Evolutionary conservation across 2,113 vertebrate species (phyloP).

Genomic region (Tachuris rubrigastra): DNA sequence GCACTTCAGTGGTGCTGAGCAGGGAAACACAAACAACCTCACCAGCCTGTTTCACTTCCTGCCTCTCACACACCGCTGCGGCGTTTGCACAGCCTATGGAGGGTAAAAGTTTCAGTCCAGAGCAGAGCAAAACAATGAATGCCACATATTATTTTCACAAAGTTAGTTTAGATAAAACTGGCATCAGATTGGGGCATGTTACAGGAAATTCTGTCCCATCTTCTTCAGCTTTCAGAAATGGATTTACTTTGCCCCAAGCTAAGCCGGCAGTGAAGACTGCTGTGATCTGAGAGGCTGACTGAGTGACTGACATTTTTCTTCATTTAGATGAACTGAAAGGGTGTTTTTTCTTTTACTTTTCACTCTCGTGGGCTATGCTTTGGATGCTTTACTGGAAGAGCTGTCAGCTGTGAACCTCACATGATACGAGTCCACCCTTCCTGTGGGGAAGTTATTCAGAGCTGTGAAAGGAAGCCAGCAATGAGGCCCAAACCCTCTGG

Average conservation of each 20-base stretch:
- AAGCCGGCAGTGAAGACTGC: background rate
- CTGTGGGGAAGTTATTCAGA: slow-evolving; percentile 70
- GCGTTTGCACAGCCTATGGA: fast-evolving
- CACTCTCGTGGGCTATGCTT: background rate
- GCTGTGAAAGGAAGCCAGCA: slow-evolving; percentile 62
- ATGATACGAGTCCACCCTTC: slow-evolving; percentile 53
- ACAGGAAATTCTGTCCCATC: background rate
- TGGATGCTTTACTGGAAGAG: slow-evolving; percentile 54
- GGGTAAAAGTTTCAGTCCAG: background rate
- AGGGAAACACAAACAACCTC: background rate
- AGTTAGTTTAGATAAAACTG: background rate
- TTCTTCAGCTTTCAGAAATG: background rate
- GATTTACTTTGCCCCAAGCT: background rate
- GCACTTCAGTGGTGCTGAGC: background rate
- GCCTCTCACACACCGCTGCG: background rate
- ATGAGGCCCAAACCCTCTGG: slow-evolving; percentile 45
- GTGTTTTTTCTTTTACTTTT: slow-evolving; percentile 23
- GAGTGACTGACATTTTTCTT: slow-evolving; percentile 21
- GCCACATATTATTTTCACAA: background rate
- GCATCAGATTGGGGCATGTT: background rate
- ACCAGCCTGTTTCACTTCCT: slow-evolving; percentile 53
- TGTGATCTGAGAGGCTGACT: background rate
- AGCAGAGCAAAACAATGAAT: background rate
- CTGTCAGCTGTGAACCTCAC: slow-evolving; percentile 56
- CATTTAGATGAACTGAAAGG: slow-evolving; percentile 34